phyloP scores from a whole-genome alignment of 2,888 invertebrate species.

The Heliconius charithonia region DNA sequence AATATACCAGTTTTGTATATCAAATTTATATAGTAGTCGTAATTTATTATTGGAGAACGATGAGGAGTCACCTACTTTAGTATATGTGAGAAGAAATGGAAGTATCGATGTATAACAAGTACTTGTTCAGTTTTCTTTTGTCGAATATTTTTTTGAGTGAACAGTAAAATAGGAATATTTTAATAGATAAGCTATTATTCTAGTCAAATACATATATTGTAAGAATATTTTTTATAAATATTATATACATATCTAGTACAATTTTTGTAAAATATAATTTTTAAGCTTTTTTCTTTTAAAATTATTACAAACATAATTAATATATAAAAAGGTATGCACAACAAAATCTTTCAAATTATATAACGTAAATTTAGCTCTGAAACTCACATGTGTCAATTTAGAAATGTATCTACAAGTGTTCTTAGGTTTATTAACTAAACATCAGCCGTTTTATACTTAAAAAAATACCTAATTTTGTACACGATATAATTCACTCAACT shows the following conservation, averaged over 20 bases:
- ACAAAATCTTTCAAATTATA: too few species aligned
- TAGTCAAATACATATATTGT: background rate
- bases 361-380: too few species aligned
- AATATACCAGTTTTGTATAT: constrained; percentile 3
- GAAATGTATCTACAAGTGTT: too few species aligned
- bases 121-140: background rate
- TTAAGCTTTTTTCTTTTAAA: background rate
- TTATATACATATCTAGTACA: background rate
- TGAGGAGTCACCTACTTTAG: background rate
- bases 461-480: too few species aligned
- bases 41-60: constrained; percentile 8
- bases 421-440: too few species aligned
- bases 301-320: too few species aligned
- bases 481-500: too few species aligned
- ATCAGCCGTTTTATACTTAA: background rate
- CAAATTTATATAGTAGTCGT: background rate
- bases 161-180: background rate
- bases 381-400: too few species aligned
- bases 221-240: background rate
- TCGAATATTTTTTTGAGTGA: background rate
- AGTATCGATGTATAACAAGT: constrained; percentile 5
- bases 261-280: background rate
- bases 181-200: background rate
- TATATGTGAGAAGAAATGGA: constrained; percentile 13
- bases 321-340: too few species aligned